Conservation (phyloP, 2,888 invertebrate genomes). For the Opisthograptis luteolata region DNA sequence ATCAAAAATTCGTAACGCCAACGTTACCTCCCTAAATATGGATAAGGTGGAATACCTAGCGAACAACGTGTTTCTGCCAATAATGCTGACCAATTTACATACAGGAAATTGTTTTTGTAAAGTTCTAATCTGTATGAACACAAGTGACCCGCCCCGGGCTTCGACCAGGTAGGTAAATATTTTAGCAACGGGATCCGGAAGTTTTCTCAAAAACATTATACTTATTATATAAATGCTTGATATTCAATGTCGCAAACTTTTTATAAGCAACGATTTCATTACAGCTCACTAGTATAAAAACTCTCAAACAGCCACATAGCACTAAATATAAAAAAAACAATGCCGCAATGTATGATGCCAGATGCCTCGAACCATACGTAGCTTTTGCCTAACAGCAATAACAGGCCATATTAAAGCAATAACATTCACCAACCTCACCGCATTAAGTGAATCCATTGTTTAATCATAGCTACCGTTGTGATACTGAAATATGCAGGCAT, state of each 20-base stretch:
- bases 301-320: too few species aligned
- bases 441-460: slow-evolving; percentile 1
- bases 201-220: too few species aligned
- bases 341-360: neutral
- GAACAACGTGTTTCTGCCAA: neutral
- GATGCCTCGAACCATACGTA: neutral
- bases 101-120: neutral
- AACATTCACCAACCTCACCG: neutral
- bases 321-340: too few species aligned
- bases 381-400: neutral
- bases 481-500: slow-evolving; percentile 2
- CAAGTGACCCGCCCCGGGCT: too few species aligned
- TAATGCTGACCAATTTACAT: neutral
- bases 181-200: too few species aligned
- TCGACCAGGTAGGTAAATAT: too few species aligned
- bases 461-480: neutral
- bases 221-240: too few species aligned
- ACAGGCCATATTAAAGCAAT: neutral
- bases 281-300: too few species aligned
- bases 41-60: slow-evolving; percentile 6
- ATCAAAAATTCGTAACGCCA: neutral
- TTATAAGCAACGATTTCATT: too few species aligned
- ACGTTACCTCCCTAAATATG: slow-evolving; percentile 3
- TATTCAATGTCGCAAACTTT: too few species aligned
- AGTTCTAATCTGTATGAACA: neutral